A percentile compares a stretch with the other conserved stretches of the same genome.
These are phyloP conservation scores for Sinocyclocheilus grahami DNA, from an alignment of 2,113 vertebrate species.

Conservation along the genomic window DNA sequence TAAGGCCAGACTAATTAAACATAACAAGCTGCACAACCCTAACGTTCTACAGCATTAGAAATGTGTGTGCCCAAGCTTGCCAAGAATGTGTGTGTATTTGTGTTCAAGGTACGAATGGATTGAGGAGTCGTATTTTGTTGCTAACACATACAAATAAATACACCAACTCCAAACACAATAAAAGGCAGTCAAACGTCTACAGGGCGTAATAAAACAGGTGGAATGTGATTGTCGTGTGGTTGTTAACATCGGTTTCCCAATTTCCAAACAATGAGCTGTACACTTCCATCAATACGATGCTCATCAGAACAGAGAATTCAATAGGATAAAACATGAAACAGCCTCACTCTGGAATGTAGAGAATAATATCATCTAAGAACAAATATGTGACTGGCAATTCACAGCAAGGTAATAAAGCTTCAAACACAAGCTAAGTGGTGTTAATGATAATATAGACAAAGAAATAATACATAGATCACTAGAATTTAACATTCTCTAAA, in stretches of 20 bases:
- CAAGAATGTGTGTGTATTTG: conserved; percentile 16
- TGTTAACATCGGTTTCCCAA: background rate
- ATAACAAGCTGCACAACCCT: conserved; percentile 25
- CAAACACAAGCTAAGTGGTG: background rate
- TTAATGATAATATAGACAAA: background rate
- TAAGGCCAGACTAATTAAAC: conserved; percentile 32
- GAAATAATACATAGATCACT: background rate
- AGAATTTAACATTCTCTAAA: background rate
- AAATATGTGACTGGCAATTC: background rate
- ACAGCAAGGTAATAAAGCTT: background rate
- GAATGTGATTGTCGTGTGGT: background rate
- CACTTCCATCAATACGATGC: background rate
- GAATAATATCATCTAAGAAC: background rate
- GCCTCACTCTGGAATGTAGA: conserved; percentile 9
- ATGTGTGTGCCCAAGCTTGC: conserved; percentile 36
- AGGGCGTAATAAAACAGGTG: conserved; percentile 11
- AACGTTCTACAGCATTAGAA: conserved; percentile 2
- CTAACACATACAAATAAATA: conserved; percentile 16
- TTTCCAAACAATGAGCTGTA: background rate
- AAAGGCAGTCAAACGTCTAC: conserved; percentile 1
- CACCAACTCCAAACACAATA: background rate
- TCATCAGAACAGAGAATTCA: background rate
- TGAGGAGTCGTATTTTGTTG: conserved; percentile 20
- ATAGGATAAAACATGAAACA: conserved; percentile 28
- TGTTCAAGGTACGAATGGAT: background rate